Percentiles rank a stretch among this genome's conserved stretches.
These are phyloP conservation scores for Thermophis baileyi DNA, from an alignment of 2,113 vertebrate genomes.

Conservation along the genomic window DNA sequence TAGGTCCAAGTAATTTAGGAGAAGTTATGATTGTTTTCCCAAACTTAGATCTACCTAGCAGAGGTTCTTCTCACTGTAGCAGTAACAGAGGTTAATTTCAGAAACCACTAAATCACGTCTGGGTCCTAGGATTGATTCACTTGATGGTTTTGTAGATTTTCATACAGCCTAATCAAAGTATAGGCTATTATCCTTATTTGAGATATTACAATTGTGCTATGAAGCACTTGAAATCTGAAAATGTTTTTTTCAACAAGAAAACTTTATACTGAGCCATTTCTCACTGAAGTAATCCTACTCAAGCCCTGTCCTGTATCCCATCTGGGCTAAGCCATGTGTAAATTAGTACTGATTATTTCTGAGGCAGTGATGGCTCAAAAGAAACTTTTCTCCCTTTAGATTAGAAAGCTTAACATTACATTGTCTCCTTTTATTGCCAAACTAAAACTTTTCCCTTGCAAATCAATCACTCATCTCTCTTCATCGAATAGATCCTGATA, in stretches of 20 bases:
- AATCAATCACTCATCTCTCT: neutral
- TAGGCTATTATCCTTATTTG: neutral
- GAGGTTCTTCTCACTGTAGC: slow-evolving; percentile 28
- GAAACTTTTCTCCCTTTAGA: neutral
- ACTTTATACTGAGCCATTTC: neutral
- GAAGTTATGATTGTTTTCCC: neutral
- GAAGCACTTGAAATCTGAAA: neutral
- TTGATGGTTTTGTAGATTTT: neutral
- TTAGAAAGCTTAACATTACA: neutral
- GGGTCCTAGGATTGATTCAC: neutral
- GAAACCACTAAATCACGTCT: neutral
- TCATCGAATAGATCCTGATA: neutral
- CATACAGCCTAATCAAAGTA: neutral
- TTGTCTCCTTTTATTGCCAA: neutral
- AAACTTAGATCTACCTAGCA: neutral
- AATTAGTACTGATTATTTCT: neutral
- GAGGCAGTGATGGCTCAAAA: neutral
- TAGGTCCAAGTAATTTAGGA: neutral
- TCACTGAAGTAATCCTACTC: neutral
- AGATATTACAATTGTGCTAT: neutral
- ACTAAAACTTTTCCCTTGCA: neutral
- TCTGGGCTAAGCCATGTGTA: neutral
- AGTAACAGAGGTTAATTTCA: neutral
- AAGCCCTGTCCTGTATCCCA: neutral
- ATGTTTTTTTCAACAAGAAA: neutral